Evolutionary conservation across 2,113 vertebrate species (phyloP), one percentile per base, ranked within the genome.

Genomic region (Ptilonorhynchus violaceus): DNA sequence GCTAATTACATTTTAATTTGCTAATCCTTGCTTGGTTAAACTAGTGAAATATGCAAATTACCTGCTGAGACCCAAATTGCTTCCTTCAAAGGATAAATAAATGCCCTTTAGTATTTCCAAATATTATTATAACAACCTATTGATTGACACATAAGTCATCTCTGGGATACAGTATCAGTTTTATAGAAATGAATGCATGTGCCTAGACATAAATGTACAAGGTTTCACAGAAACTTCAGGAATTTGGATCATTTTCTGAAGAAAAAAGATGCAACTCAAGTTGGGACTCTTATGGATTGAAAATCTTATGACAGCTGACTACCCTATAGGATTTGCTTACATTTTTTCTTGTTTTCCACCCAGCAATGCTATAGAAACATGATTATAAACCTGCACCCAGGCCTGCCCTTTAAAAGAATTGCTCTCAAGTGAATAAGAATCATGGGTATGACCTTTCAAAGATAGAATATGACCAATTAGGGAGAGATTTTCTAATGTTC

Each of bases 1-100:
- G 2, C 15, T 97, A 96, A 97, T 98, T 97, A 80, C 63, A 88
- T 97, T 97, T 97, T 96, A 97, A 97, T 98, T 98, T 97, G 68
- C 33, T 97, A 97, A 98, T 97, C 94, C 95, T 97, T 96, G 77
- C 93, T 87, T 88, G 90, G 62, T 80, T 95, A 97, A 98, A 97
- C 90, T 81, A 73, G 81, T 97, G 96, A 97, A 96, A 98, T 89
- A 96, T 94, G 81, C 86, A 98, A 97, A 97, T 95, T 97, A 69
- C 63, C 88, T 94, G 47, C 78, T 95, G 95, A 97, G 79, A 94
- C 85, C 70, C 96, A 96, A 97, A 93, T 97, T 95, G 58, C 44
- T 91, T 97, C 73, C 93, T 97, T 95, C 69, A 92, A 96, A 97
- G 47, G 33, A 92, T 97, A 98, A 98, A 98, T 95, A 98, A 96